Conservation (phyloP, 2,888 invertebrate species). For the Dasysyrphus albostriatus region DNA sequence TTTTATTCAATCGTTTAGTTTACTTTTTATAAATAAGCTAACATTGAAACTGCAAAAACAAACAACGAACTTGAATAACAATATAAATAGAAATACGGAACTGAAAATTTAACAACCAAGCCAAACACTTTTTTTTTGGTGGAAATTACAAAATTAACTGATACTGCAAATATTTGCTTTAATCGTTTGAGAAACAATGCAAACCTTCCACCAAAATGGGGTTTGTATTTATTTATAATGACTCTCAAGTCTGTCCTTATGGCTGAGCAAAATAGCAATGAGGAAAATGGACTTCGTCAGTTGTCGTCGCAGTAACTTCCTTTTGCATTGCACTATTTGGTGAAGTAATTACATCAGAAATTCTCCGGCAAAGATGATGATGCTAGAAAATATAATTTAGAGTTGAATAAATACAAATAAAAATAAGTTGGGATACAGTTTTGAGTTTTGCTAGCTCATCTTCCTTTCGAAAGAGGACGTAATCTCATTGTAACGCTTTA, state of each 20-base stretch:
- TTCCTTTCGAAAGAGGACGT: neutral
- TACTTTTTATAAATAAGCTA: neutral
- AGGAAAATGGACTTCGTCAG: slow-evolving; percentile 15
- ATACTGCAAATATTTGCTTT: slow-evolving; percentile 71
- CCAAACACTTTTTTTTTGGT: slow-evolving; percentile 25
- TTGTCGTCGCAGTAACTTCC: neutral
- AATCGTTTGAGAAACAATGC: slow-evolving; percentile 65
- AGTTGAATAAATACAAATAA: slow-evolving; percentile 60
- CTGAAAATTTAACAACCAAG: slow-evolving; percentile 19
- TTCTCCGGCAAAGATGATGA: slow-evolving; percentile 36
- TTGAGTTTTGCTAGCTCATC: slow-evolving; percentile 51
- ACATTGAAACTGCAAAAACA: neutral
- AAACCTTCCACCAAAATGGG: slow-evolving; percentile 33
- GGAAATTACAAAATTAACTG: slow-evolving; percentile 69
- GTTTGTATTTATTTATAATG: slow-evolving; percentile 17
- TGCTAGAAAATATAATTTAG: slow-evolving; percentile 66
- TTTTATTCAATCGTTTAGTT: neutral
- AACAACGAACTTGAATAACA: slow-evolving; percentile 13
- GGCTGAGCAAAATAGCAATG: slow-evolving; percentile 11
- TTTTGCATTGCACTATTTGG: slow-evolving; percentile 38
- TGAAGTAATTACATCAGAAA: slow-evolving; percentile 54
- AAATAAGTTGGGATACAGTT: slow-evolving; percentile 51
- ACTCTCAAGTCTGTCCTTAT: slow-evolving; percentile 25
- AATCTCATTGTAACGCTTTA: neutral
- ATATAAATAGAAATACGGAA: neutral